Evolutionary conservation across 2,888 invertebrate genomes (phyloP).

Genomic region (Leptopilina syphax): DNA sequence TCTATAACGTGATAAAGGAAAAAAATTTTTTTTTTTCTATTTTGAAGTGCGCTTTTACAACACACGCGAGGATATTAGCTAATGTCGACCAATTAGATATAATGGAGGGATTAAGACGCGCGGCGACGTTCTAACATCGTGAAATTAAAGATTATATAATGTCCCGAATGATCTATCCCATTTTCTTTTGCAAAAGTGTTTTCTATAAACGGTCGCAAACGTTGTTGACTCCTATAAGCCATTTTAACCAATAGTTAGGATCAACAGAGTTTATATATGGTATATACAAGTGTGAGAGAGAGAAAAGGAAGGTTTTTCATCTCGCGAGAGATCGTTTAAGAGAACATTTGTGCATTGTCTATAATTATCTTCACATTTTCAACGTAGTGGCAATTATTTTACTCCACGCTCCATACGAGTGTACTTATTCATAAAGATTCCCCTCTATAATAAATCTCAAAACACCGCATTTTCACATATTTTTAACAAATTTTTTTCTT

Average conservation of each 20-base stretch:
- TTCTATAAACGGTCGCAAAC: constrained; percentile 50
- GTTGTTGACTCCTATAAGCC: constrained; percentile 58
- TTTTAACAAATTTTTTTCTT: not conserved
- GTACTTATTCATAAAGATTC: constrained; percentile 13
- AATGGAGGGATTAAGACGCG: constrained; percentile 67
- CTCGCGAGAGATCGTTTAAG: constrained; percentile 34
- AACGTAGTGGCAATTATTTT: constrained; percentile 29
- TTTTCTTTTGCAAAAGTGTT: constrained; percentile 5
- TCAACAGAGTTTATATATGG: not conserved
- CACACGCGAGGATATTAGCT: constrained; percentile 63
- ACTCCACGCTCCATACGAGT: constrained; percentile 2
- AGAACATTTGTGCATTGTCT: constrained; percentile 37
- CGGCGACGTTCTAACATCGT: constrained; percentile 60
- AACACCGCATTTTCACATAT: constrained; percentile 26
- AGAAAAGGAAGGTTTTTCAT: constrained; percentile 24
- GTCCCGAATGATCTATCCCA: constrained; percentile 39
- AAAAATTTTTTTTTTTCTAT: not conserved
- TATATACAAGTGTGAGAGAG: no score
- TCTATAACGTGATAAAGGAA: not conserved
- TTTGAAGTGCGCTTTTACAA: constrained; percentile 8
- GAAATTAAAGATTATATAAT: constrained; percentile 69
- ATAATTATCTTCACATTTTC: constrained; percentile 40
- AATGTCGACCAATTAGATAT: constrained; percentile 68
- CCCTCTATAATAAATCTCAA: constrained; percentile 26
- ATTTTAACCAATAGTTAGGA: constrained; percentile 1